Conservation (phyloP, 2,888 invertebrate genomes). For the Spodoptera exigua region DNA sequence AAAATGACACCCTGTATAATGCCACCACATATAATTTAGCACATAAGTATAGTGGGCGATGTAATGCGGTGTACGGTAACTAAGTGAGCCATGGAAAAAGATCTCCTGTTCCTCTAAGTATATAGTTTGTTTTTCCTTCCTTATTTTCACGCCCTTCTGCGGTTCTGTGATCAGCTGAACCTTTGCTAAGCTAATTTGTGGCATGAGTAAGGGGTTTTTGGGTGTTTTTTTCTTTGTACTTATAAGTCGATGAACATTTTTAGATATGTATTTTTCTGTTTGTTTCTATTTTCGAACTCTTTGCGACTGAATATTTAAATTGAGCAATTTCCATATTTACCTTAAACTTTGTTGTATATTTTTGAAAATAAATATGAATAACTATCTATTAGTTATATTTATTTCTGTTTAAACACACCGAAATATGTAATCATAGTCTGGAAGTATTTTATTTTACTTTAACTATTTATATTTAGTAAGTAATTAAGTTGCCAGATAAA, state of each 20-base stretch:
- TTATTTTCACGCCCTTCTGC: constrained; percentile 33
- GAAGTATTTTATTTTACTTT: no score
- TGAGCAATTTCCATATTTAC: no score
- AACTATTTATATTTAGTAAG: no score
- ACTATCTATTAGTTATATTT: no score
- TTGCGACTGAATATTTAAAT: no score
- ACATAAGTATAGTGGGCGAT: not conserved
- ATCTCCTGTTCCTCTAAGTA: constrained; percentile 52
- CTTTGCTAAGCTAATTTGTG: constrained; percentile 2
- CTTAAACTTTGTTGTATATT: no score
- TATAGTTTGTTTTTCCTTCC: constrained; percentile 33
- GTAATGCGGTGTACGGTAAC: constrained; percentile 52
- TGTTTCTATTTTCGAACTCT: no score
- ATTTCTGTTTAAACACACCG: no score
- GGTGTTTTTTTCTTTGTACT: not conserved
- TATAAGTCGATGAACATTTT: not conserved
- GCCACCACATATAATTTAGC: not conserved
- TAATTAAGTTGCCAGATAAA: no score
- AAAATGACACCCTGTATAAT: constrained; percentile 11
- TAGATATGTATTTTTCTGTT: no score
- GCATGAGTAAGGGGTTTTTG: not conserved
- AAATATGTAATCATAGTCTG: no score
- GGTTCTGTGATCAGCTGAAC: constrained; percentile 28
- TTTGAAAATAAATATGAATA: no score
- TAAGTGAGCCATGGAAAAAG: constrained; percentile 43